A percentile compares a stretch with the other conserved stretches of the same genome.
These are phyloP conservation scores for Parascotia fuliginaria DNA, from an alignment of 2,888 invertebrate genomes.

Conservation along the genomic window DNA sequence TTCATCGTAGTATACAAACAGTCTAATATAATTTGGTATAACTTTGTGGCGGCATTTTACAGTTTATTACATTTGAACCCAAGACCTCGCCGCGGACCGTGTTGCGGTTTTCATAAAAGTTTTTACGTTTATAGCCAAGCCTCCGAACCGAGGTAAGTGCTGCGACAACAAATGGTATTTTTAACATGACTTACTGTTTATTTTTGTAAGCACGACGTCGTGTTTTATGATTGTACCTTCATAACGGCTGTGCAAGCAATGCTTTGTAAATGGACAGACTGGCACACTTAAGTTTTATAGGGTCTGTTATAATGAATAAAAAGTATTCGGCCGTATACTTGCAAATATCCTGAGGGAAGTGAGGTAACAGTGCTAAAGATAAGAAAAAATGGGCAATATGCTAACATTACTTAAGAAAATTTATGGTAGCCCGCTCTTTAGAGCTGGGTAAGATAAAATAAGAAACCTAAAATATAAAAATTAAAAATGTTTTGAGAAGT, in stretches of 20 bases:
- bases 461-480: slow-evolving; percentile 21
- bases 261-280: slow-evolving; percentile 39
- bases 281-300: slow-evolving; percentile 42
- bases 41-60: slow-evolving; percentile 62
- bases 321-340: slow-evolving; percentile 38
- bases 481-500: slow-evolving; percentile 10
- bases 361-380: slow-evolving; percentile 37
- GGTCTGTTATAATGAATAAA: slow-evolving; percentile 42
- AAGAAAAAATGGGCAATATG: slow-evolving; percentile 40
- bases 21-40: slow-evolving; percentile 59
- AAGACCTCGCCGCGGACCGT: slow-evolving; percentile 49
- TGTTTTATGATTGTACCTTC: slow-evolving; percentile 51
- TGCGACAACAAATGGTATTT: slow-evolving; percentile 63
- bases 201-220: slow-evolving; percentile 54
- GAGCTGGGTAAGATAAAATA: slow-evolving; percentile 25
- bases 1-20: slow-evolving; percentile 46
- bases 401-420: slow-evolving; percentile 29
- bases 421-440: slow-evolving; percentile 26
- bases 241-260: slow-evolving; percentile 44
- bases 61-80: slow-evolving; percentile 70
- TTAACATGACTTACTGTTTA: slow-evolving; percentile 58
- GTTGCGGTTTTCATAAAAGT: slow-evolving; percentile 73
- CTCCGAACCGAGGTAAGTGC: slow-evolving; percentile 52
- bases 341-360: slow-evolving; percentile 30
- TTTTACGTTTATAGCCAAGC: slow-evolving; percentile 70